These are phyloP conservation scores for Galerucella calmariensis DNA, from an alignment of 2,888 invertebrate species.

Conservation along the genomic window DNA sequence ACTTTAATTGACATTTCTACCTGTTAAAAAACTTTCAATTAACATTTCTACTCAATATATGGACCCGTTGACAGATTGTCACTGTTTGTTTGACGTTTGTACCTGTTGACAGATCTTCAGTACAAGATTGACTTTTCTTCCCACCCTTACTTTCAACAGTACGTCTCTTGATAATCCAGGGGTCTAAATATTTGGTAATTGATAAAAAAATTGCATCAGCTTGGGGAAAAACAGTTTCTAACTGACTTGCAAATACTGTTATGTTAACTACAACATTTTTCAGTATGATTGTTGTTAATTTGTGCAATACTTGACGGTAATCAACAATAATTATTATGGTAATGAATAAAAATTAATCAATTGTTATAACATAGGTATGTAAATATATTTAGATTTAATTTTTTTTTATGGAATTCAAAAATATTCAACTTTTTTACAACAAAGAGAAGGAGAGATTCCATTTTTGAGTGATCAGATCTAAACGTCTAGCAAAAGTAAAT, in stretches of 20 bases:
- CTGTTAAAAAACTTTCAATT: too few species aligned
- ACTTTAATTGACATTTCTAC: too few species aligned
- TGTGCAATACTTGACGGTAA: not conserved
- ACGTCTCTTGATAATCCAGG: too few species aligned
- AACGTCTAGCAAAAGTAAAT: not conserved
- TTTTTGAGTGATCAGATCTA: constrained; percentile 3
- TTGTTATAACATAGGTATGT: not conserved
- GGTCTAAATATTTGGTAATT: too few species aligned
- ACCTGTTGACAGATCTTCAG: too few species aligned
- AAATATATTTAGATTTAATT: not conserved
- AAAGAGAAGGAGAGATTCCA: not conserved
- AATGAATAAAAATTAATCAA: too few species aligned
- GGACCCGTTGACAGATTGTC: too few species aligned
- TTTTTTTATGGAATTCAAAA: not conserved
- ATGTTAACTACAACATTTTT: not conserved
- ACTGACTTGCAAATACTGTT: too few species aligned
- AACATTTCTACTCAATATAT: too few species aligned
- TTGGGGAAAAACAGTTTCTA: not conserved
- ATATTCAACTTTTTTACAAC: not conserved
- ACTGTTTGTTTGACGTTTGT: too few species aligned
- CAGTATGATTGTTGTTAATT: not conserved
- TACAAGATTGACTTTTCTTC: too few species aligned
- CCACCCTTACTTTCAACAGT: too few species aligned
- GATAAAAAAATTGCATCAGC: not conserved
- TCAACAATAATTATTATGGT: not conserved